Evolutionary conservation across 2,888 invertebrate species (phyloP), one percentile per base, ranked within the genome.

Genomic region (Dynastes maya): DNA sequence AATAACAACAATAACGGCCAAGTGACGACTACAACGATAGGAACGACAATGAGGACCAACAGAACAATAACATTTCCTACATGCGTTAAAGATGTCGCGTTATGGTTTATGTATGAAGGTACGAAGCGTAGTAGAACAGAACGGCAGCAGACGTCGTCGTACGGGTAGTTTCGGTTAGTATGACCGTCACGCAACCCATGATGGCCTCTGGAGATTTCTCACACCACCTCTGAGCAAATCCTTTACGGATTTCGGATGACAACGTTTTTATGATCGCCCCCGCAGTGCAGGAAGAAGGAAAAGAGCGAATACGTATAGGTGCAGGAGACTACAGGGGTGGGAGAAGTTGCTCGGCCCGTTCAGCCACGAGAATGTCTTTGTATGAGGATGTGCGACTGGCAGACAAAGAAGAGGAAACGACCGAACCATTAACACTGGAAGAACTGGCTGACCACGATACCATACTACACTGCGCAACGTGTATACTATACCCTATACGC

Each of bases 221-320:
- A 79, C 79, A 64, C 78, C 51, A 84, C 83, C 81, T 51, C 81
- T 9, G 61, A 82, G 85, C 84, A 85, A 86, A 86, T 86, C 86
- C 85, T 86, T 86, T 84, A 85, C 86, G 86, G 86, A 86, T 86
- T 86, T 86, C 83, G 84, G 86, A 86, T 84, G 86, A 86, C 86
- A 86, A 86, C 86, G 85, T 86, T 86, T 86, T 86, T 86, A 86
- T 84, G 85, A 86, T 85, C 86, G 84, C 83, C 85, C 81, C 82
- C 40, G 77, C 63, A 27, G 51, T 29, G 58, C 45, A 63, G 61
- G 72, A 61, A 13, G 40, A 40, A 74, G 72, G 40, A 61, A 74
- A 27, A 40, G 29, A 58, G 68, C 32, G 49, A 37, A 29, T 8
- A 68, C 27, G 16, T 58, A 4, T 37, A 22, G 53, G 13, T 37